Evolutionary conservation across 1,140 invertebrate genomes (phyloP).

Genomic region (Scaptomyza hsui): DNA sequence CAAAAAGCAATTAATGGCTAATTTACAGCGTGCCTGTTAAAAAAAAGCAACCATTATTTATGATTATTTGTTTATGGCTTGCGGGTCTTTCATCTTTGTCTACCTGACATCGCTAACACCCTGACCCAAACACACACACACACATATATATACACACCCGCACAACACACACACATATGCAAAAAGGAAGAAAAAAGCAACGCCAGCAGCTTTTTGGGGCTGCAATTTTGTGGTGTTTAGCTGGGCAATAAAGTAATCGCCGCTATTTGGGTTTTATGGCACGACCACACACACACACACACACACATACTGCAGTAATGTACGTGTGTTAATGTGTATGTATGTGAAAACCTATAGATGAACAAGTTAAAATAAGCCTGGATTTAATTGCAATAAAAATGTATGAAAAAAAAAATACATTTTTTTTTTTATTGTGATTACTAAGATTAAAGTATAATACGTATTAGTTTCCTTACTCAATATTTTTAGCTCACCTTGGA

Average conservation of each 20-base stretch:
- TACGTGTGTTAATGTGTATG: constrained; percentile 32
- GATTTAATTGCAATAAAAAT: background rate
- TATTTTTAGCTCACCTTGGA: background rate
- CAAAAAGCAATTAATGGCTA: constrained; percentile 70
- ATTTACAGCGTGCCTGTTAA: constrained; percentile 69
- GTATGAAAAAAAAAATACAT: too few relatives aligned
- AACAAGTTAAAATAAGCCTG: constrained; percentile 6
- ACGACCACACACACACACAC: constrained; percentile 33
- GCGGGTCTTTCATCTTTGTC: constrained; percentile 46
- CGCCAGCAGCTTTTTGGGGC: constrained; percentile 72
- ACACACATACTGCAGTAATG: constrained; percentile 7
- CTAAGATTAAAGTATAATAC: too few relatives aligned
- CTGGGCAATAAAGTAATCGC: constrained; percentile 77
- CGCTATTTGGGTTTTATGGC: constrained; percentile 73
- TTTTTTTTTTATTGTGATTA: too few relatives aligned
- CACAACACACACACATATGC: constrained; percentile 18
- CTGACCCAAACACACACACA: constrained; percentile 5
- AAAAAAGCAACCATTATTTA: constrained; percentile 73
- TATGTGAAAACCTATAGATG: constrained; percentile 42
- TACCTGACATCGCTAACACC: constrained; percentile 66
- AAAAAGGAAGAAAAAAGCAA: constrained; percentile 45
- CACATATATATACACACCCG: constrained; percentile 17
- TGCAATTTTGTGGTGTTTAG: constrained; percentile 76
- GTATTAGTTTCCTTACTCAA: too few relatives aligned
- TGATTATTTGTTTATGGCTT: constrained; percentile 80